A percentile compares a stretch with the other conserved stretches of the same genome.
Evolutionary conservation across 2,113 vertebrate genomes (phyloP).

Genomic region (Gasterosteus nipponicus): DNA sequence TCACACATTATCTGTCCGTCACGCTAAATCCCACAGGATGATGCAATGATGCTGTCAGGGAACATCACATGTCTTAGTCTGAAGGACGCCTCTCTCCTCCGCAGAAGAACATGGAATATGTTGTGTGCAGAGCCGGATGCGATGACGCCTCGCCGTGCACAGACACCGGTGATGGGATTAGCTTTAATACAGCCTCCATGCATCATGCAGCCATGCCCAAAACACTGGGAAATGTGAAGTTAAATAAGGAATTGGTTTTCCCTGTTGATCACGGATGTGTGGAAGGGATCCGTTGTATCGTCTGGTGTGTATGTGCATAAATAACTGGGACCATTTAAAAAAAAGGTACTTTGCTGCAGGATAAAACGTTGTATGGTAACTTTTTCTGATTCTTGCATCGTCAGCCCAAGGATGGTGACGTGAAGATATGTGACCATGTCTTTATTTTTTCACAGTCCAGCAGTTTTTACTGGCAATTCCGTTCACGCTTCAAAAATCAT

Average conservation of each 20-base stretch:
- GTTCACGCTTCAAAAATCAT: too few relatives aligned
- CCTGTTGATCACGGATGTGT: conserved; percentile 41
- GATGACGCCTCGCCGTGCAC: too few relatives aligned
- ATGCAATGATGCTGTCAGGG: neutral
- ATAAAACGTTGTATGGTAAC: conserved; percentile 19
- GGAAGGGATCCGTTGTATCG: conserved; percentile 4
- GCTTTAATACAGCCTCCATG: conserved; percentile 35
- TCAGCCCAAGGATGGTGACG: too few relatives aligned
- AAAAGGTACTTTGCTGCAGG: conserved; percentile 38
- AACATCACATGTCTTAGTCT: neutral
- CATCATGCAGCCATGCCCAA: conserved; percentile 47
- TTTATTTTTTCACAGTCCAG: too few relatives aligned
- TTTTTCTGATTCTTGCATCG: too few relatives aligned
- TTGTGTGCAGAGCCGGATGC: neutral
- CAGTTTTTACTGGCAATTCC: too few relatives aligned
- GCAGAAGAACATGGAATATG: too few relatives aligned
- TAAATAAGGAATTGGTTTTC: conserved; percentile 68
- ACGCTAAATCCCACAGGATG: conserved; percentile 7
- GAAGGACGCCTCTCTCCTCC: neutral
- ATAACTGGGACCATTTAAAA: conserved; percentile 23
- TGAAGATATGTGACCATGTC: too few relatives aligned
- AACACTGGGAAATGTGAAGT: conserved; percentile 23
- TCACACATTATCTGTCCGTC: conserved; percentile 34
- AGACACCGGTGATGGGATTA: conserved; percentile 48
- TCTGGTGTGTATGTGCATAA: neutral